Conservation (phyloP, 2,888 invertebrate species). For the Pogonocherus hispidulus region DNA sequence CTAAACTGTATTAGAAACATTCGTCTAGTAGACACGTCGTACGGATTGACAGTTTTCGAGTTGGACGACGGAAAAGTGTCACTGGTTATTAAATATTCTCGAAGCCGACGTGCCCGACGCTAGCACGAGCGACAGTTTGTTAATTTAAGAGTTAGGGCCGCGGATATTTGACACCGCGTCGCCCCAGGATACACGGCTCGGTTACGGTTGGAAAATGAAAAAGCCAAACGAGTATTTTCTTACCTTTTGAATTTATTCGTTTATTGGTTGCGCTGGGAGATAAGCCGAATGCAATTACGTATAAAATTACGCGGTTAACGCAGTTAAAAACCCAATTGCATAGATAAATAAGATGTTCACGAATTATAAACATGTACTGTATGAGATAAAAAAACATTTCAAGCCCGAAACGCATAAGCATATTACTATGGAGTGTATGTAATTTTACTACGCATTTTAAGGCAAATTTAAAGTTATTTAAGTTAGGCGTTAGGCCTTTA, state of each 20-base stretch:
- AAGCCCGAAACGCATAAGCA: too few relatives aligned
- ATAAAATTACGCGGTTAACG: slow-evolving; percentile 19
- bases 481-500: too few relatives aligned
- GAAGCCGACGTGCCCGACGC: slow-evolving; percentile 51
- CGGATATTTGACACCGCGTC: slow-evolving; percentile 52
- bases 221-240: slow-evolving; percentile 23
- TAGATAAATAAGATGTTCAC: too few relatives aligned
- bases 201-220: slow-evolving; percentile 24
- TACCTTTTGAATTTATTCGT: slow-evolving; percentile 18
- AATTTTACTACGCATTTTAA: too few relatives aligned
- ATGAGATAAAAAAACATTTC: too few relatives aligned
- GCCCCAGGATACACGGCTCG: slow-evolving; percentile 21
- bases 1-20: too few relatives aligned
- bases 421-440: too few relatives aligned
- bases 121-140: slow-evolving; percentile 44
- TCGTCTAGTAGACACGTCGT: too few relatives aligned
- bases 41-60: slow-evolving; percentile 13
- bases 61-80: slow-evolving; percentile 23
- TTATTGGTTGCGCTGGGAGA: slow-evolving; percentile 21
- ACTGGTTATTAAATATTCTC: slow-evolving; percentile 59
- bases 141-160: slow-evolving; percentile 52
- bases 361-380: too few relatives aligned
- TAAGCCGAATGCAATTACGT: slow-evolving; percentile 9
- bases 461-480: too few relatives aligned
- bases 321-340: too few relatives aligned